Percentiles rank a stretch among this genome's conserved stretches.
phyloP scores from a whole-genome alignment of 92 coral and sea anemone species.

The Anthopleura xanthogrammica region DNA sequence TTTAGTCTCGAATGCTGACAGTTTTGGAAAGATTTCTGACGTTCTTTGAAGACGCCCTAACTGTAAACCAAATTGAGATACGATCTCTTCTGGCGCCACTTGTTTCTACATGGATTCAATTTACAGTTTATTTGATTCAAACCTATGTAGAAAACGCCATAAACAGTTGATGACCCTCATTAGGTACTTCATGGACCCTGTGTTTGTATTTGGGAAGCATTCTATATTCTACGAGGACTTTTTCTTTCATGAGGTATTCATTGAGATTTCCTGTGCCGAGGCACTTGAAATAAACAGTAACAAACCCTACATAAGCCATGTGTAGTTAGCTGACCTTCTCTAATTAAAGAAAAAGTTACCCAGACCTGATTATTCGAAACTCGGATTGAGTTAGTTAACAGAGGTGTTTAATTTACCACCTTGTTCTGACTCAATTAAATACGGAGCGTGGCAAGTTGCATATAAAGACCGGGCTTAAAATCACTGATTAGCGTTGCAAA shows the following conservation, averaged over 20 bases:
- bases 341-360: not conserved
- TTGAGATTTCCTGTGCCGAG: constrained; percentile 17
- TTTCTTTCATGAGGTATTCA: constrained; percentile 13
- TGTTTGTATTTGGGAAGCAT: not conserved
- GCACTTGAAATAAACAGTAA: not conserved
- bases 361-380: not conserved
- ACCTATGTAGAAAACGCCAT: not conserved
- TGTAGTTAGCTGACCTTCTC: not conserved
- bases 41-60: not conserved
- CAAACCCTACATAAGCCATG: not conserved
- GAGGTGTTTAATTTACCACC: not conserved
- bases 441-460: not conserved
- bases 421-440: not conserved
- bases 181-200: not conserved
- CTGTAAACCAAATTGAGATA: constrained; percentile 2
- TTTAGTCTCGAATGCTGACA: not conserved
- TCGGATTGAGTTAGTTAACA: not conserved
- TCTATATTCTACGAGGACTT: constrained; percentile 16
- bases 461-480: not conserved
- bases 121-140: not conserved
- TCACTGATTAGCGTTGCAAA: too few relatives aligned
- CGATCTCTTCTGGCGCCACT: constrained; percentile 32
- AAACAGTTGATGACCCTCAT: not conserved
- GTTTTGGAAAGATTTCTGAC: not conserved
- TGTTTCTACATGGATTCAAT: constrained; percentile 13